A percentile compares a stretch with the other conserved stretches of the same genome.
These are phyloP conservation scores for Ectemnius cavifrons DNA, from an alignment of 2,888 invertebrate species.

Conservation along the genomic window DNA sequence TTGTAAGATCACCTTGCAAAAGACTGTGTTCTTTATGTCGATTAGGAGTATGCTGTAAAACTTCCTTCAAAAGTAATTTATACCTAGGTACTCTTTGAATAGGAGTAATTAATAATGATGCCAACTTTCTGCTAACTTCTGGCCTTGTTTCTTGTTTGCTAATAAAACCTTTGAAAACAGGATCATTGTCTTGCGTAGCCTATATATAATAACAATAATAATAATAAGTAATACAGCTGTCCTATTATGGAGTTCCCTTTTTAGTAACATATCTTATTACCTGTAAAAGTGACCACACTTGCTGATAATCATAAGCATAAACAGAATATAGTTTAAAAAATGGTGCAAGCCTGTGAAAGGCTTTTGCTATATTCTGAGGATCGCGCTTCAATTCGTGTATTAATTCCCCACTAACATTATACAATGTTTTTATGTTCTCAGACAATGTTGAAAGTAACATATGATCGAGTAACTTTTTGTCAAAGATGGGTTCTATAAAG, in stretches of 20 bases:
- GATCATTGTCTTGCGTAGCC: constrained; percentile 79
- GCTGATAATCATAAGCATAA: constrained; percentile 87
- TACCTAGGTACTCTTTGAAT: constrained; percentile 90
- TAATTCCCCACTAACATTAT: constrained; percentile 83
- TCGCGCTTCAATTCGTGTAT: constrained; percentile 80
- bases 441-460: constrained; percentile 80
- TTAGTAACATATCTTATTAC: constrained; percentile 73
- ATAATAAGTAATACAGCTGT: background rate
- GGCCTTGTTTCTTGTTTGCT: constrained; percentile 84
- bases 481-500: constrained; percentile 82
- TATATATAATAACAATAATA: constrained; percentile 58
- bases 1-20: constrained; percentile 77
- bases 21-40: constrained; percentile 81
- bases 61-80: constrained; percentile 84
- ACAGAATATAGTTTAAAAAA: constrained; percentile 89
- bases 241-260: background rate
- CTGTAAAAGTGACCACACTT: constrained; percentile 82
- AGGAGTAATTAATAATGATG: constrained; percentile 87
- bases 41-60: constrained; percentile 81
- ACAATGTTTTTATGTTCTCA: constrained; percentile 83
- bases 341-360: constrained; percentile 86
- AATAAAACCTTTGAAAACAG: constrained; percentile 81
- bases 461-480: constrained; percentile 79
- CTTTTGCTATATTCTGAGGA: constrained; percentile 81
- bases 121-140: constrained; percentile 85